phyloP scores from a whole-genome alignment of 2,888 invertebrate species.

The Cosmia pyralina region DNA sequence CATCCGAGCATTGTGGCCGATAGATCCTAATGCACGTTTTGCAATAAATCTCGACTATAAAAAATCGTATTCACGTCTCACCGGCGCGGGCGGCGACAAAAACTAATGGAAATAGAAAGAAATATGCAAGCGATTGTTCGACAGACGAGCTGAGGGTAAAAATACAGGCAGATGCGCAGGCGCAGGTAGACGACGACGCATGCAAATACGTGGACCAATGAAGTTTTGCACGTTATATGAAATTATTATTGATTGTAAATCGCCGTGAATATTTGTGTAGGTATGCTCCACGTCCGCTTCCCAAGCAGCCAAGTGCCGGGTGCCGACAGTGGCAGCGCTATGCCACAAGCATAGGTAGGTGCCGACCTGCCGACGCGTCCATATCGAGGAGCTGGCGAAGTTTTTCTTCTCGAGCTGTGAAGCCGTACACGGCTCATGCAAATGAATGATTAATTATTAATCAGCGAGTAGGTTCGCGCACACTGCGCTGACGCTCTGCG shows the following conservation, averaged over 20 bases:
- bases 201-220: slow-evolving; percentile 69
- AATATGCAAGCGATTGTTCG: slow-evolving; percentile 80
- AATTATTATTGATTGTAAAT: slow-evolving; percentile 19
- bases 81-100: slow-evolving; percentile 58
- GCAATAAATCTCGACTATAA: slow-evolving; percentile 78
- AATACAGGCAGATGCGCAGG: slow-evolving; percentile 72
- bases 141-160: slow-evolving; percentile 69
- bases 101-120: slow-evolving; percentile 76
- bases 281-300: background rate
- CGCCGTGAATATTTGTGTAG: background rate
- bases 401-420: slow-evolving; percentile 32
- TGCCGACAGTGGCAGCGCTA: too few relatives aligned
- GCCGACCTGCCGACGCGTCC: too few relatives aligned
- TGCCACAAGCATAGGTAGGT: too few relatives aligned
- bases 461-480: slow-evolving; percentile 27
- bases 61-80: slow-evolving; percentile 74
- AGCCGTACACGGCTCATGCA: slow-evolving; percentile 36
- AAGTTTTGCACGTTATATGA: slow-evolving; percentile 18
- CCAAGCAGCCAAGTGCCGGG: background rate
- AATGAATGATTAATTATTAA: too few relatives aligned
- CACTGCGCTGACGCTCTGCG: slow-evolving; percentile 17
- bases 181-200: slow-evolving; percentile 78
- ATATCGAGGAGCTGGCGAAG: slow-evolving; percentile 19
- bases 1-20: slow-evolving; percentile 51
- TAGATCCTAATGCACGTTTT: slow-evolving; percentile 61